A percentile compares a stretch with the other conserved stretches of the same genome.
These are phyloP conservation scores for Phylloscopus trochiloides DNA, from an alignment of 2,113 vertebrate species.

Conservation along the genomic window DNA sequence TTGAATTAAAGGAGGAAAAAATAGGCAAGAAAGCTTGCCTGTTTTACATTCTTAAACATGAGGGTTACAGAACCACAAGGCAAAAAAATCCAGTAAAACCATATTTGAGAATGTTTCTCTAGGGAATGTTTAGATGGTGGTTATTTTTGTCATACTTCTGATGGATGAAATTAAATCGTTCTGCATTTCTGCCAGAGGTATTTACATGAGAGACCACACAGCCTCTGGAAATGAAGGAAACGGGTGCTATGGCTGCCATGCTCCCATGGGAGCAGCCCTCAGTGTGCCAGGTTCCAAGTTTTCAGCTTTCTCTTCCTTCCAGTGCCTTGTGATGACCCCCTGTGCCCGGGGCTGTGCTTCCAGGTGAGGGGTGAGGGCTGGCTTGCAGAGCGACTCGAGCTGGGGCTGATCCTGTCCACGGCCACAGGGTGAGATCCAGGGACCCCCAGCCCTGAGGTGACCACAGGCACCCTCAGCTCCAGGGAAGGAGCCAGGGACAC, in stretches of 20 bases:
- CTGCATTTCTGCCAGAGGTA: not conserved
- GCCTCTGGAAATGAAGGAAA: not conserved
- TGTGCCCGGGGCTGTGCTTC: rapidly evolving
- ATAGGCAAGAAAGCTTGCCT: not conserved
- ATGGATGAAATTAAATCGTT: not conserved
- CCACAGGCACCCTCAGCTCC: not conserved
- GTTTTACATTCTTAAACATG: not conserved
- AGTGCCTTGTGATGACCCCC: not conserved
- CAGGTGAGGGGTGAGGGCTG: not conserved
- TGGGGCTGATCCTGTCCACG: not conserved
- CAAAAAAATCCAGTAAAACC: constrained; percentile 17
- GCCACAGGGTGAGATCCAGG: not conserved
- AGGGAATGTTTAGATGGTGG: not conserved
- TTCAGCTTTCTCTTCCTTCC: not conserved
- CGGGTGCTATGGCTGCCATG: rapidly evolving
- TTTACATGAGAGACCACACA: not conserved
- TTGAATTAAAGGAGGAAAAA: not conserved
- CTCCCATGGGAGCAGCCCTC: not conserved
- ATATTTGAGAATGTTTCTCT: constrained; percentile 13
- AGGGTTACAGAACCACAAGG: not conserved
- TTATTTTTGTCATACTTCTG: constrained; percentile 44
- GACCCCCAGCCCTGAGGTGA: not conserved
- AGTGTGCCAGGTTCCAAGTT: rapidly evolving
- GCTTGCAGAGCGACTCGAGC: not conserved
- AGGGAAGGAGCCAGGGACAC: not conserved